Evolutionary conservation across 2,888 invertebrate species (phyloP).

Genomic region (Athalia rosae): DNA sequence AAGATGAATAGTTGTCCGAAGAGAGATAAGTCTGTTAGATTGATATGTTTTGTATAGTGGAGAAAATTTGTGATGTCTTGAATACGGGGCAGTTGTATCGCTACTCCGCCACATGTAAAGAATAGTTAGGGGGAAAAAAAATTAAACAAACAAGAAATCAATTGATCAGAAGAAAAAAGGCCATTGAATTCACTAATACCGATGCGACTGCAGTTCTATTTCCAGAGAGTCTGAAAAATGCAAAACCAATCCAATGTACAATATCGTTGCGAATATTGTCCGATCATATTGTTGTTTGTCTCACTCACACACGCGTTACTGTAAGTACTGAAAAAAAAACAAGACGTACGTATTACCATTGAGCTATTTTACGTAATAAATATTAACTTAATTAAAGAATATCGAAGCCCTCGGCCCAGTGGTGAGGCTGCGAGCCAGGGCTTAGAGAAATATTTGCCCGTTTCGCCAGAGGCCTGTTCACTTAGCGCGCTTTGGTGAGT

Average conservation of each 20-base stretch:
- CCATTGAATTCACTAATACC: slow-evolving; percentile 49
- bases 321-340: slow-evolving; percentile 71
- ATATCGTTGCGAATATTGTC: slow-evolving; percentile 72
- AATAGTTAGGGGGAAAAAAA: slow-evolving; percentile 5
- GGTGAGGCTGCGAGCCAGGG: slow-evolving; percentile 58
- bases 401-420: slow-evolving; percentile 60
- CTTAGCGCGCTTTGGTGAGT: slow-evolving; percentile 65
- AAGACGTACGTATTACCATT: slow-evolving; percentile 73
- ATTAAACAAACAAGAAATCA: neutral
- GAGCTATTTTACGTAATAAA: slow-evolving; percentile 69
- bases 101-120: slow-evolving; percentile 11
- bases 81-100: neutral
- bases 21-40: slow-evolving; percentile 28
- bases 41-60: slow-evolving; percentile 13
- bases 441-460: slow-evolving; percentile 56
- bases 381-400: slow-evolving; percentile 63
- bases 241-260: slow-evolving; percentile 73
- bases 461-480: slow-evolving; percentile 56
- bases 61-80: neutral
- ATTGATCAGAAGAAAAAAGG: slow-evolving; percentile 20
- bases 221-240: slow-evolving; percentile 74
- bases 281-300: slow-evolving; percentile 72
- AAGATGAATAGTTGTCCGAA: slow-evolving; percentile 3
- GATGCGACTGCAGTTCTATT: slow-evolving; percentile 69
- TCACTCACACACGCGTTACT: slow-evolving; percentile 72